Evolutionary conservation across 2,888 invertebrate species (phyloP), one percentile per base, ranked within the genome.

Genomic region (Carabus problematicus): DNA sequence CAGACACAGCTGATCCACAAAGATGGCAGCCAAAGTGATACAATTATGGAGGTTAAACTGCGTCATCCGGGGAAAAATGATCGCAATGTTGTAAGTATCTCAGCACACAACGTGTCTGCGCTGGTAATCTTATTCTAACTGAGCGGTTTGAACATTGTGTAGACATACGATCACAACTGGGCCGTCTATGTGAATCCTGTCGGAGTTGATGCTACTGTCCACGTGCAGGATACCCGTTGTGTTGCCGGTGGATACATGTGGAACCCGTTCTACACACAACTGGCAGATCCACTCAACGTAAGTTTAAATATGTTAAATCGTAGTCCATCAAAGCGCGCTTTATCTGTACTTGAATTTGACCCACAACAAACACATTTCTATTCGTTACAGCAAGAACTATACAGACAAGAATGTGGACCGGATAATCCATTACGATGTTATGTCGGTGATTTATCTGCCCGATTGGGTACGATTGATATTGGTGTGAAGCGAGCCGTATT

Each of bases 201-300:
- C 54, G 95, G 94, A 0, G 94, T 95, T 64, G 96, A 96, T 83
- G 95, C 95, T 0, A 87, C 92, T 0, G 95, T 95, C 6, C 87
- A 90, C 79, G 89, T 91, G 43, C 88, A 91, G 70, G 84, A 84
- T 73, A 93, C 94, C 0, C 86, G 96, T 73, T 96, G 96, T 79
- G 93, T 94, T 8, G 95, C 96, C 1, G 94, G 92, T 19, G 96
- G 96, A 7, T 95, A 94, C 78, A 87, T 91, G 9, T 95, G 95
- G 95, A 95, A 95, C 85, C 95, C 95, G 0, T 92, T 88, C 83
- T 95, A 91, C 77, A 94, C 94, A 0, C 95, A 95, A 81, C 84
- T 95, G 0, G 95, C 95, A 0, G 94, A 94, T 83, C 95, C 95
- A 0, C 84, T 93, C 47, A 94, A 95, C 80, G 94, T 94, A 81